These are phyloP conservation scores for Hylyphantes graminicola DNA, from an alignment of 1,140 invertebrate genomes.

Conservation along the genomic window DNA sequence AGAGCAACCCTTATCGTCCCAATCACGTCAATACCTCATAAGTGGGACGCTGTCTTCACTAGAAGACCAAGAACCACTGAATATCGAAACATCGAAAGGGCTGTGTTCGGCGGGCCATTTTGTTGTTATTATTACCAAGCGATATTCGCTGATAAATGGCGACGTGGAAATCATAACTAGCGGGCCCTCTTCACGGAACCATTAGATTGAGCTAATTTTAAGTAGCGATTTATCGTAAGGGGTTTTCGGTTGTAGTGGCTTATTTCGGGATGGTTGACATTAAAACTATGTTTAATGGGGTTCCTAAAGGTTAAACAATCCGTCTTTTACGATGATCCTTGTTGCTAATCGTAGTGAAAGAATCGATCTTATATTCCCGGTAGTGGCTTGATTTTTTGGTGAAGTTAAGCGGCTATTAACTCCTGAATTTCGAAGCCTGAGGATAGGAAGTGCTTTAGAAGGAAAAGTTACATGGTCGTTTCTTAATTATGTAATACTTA, in stretches of 20 bases:
- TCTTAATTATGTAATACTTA: too few species aligned
- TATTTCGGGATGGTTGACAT: not conserved
- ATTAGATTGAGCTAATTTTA: not conserved
- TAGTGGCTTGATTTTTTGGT: not conserved
- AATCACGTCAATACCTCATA: too few species aligned
- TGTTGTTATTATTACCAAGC: not conserved
- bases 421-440: too few species aligned
- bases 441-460: too few species aligned
- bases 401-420: too few species aligned
- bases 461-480: too few species aligned
- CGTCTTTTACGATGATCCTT: not conserved
- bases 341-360: not conserved
- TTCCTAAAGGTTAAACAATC: not conserved
- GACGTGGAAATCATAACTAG: not conserved
- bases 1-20: not conserved
- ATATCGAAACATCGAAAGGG: conserved; percentile 10
- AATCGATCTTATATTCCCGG: not conserved
- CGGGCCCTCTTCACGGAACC: not conserved
- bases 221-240: too few species aligned
- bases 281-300: not conserved
- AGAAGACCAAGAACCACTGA: not conserved
- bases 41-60: not conserved
- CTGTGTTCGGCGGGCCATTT: not conserved
- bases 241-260: not conserved
- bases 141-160: conserved; percentile 14